Percentiles rank a stretch among this genome's conserved stretches.
These are phyloP conservation scores for Emys orbicularis DNA, from an alignment of 2,797 vertebrate species.

Conservation along the genomic window DNA sequence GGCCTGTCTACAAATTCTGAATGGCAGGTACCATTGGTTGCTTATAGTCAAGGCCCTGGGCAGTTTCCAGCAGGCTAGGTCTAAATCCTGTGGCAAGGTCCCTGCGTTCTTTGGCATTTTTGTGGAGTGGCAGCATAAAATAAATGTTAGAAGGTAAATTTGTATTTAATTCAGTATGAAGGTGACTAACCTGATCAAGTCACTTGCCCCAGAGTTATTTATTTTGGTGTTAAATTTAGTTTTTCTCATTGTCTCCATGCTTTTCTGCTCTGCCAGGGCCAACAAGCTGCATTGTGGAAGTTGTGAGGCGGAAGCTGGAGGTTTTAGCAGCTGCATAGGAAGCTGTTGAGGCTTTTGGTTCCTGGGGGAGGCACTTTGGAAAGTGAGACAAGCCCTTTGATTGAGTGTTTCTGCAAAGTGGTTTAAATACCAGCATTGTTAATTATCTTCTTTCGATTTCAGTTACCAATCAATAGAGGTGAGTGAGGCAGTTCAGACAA, in stretches of 20 bases:
- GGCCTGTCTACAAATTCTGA: rapidly evolving
- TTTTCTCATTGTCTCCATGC: background rate
- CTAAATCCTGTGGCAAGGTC: background rate
- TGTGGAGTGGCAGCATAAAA: background rate
- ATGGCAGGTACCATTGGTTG: rapidly evolving
- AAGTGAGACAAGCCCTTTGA: background rate
- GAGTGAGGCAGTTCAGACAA: background rate
- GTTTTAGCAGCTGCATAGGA: background rate
- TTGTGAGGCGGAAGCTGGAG: background rate
- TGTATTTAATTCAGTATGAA: background rate
- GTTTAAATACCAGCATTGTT: background rate
- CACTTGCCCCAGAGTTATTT: background rate
- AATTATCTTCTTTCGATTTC: background rate
- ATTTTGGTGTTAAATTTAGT: background rate
- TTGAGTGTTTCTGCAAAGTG: background rate
- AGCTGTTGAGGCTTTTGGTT: background rate
- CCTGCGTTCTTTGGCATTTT: background rate
- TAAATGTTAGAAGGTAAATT: background rate
- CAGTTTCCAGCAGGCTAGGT: background rate
- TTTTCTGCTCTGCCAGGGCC: background rate
- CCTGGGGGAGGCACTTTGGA: background rate
- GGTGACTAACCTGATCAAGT: background rate
- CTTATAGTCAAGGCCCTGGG: background rate
- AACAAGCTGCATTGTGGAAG: background rate
- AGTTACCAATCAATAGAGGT: background rate